Conservation (phyloP, 2,888 invertebrate species). For the Volucella zonaria region DNA sequence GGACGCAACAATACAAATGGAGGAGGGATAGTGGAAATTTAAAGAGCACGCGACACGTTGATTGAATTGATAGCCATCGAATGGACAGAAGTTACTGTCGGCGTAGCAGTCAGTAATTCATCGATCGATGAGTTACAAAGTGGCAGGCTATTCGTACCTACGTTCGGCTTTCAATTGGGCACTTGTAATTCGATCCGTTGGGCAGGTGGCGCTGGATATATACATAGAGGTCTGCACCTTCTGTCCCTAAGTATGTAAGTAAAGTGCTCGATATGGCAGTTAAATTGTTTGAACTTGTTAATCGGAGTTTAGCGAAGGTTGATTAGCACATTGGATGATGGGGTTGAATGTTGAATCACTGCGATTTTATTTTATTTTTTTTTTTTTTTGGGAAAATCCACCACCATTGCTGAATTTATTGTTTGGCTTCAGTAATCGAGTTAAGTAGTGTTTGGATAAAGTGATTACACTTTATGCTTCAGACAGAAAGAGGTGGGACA, state of each 20-base stretch:
- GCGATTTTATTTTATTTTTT: slow-evolving; percentile 45
- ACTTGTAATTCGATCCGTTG: slow-evolving; percentile 62
- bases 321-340: background rate
- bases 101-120: background rate
- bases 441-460: background rate
- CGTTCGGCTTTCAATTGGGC: slow-evolving; percentile 57
- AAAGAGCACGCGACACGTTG: slow-evolving; percentile 59
- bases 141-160: slow-evolving; percentile 45
- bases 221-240: slow-evolving; percentile 7
- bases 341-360: slow-evolving; percentile 54
- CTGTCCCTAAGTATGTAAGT: slow-evolving; percentile 3
- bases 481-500: background rate
- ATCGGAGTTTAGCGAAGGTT: slow-evolving; percentile 44
- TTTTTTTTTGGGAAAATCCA: slow-evolving; percentile 15
- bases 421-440: slow-evolving; percentile 32
- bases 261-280: slow-evolving; percentile 34
- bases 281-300: slow-evolving; percentile 68
- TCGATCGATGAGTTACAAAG: slow-evolving; percentile 60
- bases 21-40: slow-evolving; percentile 29
- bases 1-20: background rate
- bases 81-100: slow-evolving; percentile 18
- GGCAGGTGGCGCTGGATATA: slow-evolving; percentile 57
- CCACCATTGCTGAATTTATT: slow-evolving; percentile 7
- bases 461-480: background rate
- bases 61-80: slow-evolving; percentile 72